Conservation (phyloP, 1,140 invertebrate genomes). For the Drosophila lini region DNA sequence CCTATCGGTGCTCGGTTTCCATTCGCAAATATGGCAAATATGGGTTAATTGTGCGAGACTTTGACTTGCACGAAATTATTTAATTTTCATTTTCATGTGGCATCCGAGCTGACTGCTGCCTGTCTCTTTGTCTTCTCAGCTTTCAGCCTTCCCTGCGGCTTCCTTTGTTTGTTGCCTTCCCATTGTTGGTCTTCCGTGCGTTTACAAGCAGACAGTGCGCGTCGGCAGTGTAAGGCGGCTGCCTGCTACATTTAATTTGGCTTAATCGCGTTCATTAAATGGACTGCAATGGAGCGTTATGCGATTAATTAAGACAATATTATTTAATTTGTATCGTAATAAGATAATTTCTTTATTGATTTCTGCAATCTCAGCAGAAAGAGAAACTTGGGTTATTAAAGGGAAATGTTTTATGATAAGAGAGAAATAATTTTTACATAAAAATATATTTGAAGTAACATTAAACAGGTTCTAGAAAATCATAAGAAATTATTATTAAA, state of each 20-base stretch:
- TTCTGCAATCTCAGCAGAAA: neutral
- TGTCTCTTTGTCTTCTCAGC: neutral
- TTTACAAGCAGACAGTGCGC: conserved; percentile 11
- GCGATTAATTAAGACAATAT: conserved; percentile 10
- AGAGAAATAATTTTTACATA: neutral
- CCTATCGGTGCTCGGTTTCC: conserved; percentile 35
- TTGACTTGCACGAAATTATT: conserved; percentile 68
- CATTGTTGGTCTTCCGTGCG: conserved; percentile 35
- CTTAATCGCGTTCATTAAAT: conserved; percentile 7
- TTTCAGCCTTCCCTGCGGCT: conserved; percentile 3
- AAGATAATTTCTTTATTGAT: conserved; percentile 3
- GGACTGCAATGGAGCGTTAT: conserved; percentile 1
- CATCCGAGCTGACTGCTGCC: conserved; percentile 1
- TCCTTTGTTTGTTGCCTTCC: conserved; percentile 18
- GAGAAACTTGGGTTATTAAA: neutral
- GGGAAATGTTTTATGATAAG: too few relatives aligned
- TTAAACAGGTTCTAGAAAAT: neutral
- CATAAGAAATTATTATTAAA: neutral
- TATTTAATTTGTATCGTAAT: neutral
- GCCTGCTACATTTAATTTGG: neutral
- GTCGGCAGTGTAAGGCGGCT: conserved; percentile 10
- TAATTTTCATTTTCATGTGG: conserved; percentile 54
- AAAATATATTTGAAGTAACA: neutral
- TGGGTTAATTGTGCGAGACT: conserved; percentile 77
- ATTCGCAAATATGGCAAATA: conserved; percentile 64